Percentiles rank a stretch among this genome's conserved stretches.
Conservation (phyloP, 2,797 vertebrate genomes). For the Sebastes steindachneri region DNA sequence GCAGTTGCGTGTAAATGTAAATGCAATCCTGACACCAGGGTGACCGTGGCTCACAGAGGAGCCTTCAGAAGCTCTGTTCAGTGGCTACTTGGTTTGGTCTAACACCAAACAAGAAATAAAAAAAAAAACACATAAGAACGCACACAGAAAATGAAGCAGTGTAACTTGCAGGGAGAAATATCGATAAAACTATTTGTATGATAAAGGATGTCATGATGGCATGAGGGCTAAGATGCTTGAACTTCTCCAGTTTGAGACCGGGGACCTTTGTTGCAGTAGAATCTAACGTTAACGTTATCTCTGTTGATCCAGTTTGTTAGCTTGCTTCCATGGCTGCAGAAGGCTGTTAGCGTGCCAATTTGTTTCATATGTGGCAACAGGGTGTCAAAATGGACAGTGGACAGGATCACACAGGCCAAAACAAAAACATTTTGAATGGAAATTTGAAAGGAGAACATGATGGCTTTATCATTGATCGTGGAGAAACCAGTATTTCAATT, state of each 20-base stretch:
- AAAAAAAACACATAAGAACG: neutral
- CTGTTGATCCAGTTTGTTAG: too few relatives aligned
- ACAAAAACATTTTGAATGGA: too few relatives aligned
- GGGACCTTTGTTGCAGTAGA: too few relatives aligned
- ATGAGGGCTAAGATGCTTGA: neutral
- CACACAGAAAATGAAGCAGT: neutral
- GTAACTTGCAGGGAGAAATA: neutral
- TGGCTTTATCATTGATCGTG: too few relatives aligned
- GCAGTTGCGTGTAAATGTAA: constrained; percentile 25
- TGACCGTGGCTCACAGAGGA: neutral
- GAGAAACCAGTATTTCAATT: too few relatives aligned
- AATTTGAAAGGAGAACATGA: too few relatives aligned
- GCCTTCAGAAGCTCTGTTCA: neutral
- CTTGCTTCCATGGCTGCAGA: too few relatives aligned
- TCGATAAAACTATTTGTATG: neutral
- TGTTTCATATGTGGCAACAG: too few relatives aligned
- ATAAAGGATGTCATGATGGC: neutral
- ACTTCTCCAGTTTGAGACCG: neutral
- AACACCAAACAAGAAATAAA: neutral
- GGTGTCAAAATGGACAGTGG: too few relatives aligned
- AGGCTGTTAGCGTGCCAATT: too few relatives aligned
- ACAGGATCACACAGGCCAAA: too few relatives aligned
- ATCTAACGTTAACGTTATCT: too few relatives aligned
- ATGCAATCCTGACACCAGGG: neutral
- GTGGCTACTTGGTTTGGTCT: neutral